These are phyloP conservation scores for Drosophila falleni DNA, from an alignment of 2,888 invertebrate genomes.

Conservation along the genomic window DNA sequence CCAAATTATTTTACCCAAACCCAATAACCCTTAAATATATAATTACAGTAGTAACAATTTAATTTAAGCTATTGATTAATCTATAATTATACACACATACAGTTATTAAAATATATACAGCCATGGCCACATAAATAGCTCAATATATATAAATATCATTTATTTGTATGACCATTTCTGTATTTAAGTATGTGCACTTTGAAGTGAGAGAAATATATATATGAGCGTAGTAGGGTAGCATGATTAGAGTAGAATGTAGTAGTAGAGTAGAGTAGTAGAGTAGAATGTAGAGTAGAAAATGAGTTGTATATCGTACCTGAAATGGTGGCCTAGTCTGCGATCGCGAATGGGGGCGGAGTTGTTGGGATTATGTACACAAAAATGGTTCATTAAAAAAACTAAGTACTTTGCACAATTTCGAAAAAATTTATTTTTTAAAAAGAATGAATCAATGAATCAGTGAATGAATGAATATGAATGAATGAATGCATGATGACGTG, in stretches of 20 bases:
- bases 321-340: constrained; percentile 85
- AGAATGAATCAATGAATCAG: constrained; percentile 37
- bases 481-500: constrained; percentile 36
- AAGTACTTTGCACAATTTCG: constrained; percentile 79
- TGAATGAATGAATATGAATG: constrained; percentile 27
- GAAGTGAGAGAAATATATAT: constrained; percentile 44
- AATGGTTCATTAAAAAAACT: constrained; percentile 76
- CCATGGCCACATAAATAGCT: not conserved
- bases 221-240: constrained; percentile 51
- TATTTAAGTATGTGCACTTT: constrained; percentile 1
- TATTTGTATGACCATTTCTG: constrained; percentile 2
- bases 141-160: not conserved
- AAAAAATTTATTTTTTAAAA: constrained; percentile 61
- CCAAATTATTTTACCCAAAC: not conserved
- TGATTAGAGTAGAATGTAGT: constrained; percentile 44
- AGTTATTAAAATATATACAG: not conserved
- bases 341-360: constrained; percentile 80
- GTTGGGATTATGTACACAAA: constrained; percentile 82
- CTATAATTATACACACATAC: not conserved
- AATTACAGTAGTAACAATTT: not conserved
- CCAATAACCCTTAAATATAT: constrained; percentile 2
- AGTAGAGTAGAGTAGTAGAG: constrained; percentile 33
- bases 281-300: constrained; percentile 69
- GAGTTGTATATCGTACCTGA: constrained; percentile 85
- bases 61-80: constrained; percentile 1